Base-by-base conservation (phyloP, 2,888 invertebrate genomes). In the Ellobium chinense region DNA sequence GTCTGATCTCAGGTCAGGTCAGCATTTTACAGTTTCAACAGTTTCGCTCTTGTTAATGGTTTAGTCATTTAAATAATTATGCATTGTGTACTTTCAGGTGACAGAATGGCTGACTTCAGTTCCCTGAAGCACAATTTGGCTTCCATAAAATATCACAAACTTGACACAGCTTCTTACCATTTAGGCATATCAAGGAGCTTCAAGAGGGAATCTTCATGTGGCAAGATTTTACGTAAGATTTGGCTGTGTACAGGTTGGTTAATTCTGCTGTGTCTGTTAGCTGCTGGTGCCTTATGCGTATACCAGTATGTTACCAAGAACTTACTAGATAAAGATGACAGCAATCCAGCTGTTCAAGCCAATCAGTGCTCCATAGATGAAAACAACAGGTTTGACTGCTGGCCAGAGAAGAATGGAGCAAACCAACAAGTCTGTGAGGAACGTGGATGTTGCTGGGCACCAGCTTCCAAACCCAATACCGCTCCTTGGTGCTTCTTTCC, bases 401-500 rank as follows among this genome's bases (percentile, higher is more conserved):
- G 83, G 81, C 85, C 85, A 0, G 81, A 83, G 58, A 73, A 69
- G 34, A 18, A n/a, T 18, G 80, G 76, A 18, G 80, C 82, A 0
- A 78, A 79, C 18, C 62, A 82, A 77, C 24, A 74, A 14, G 9
- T 14, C 2, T 85, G 84, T 65, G 37, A 76, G 21, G 58, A 66
- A 2, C 78, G 85, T 27, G 85, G 83, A 4, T 83, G 83, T 54
- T 85, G 85, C 63, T 85, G 83, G 83, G 60, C 77, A 18, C 36
- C 58, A 5, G 31, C 27, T 4, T 9, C 74, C 1, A n/a, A 4
- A 24, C 65, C 75, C 1, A 21, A 66, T 4, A 76, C 77, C 2
- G 83, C 77, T 1, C 85, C 85, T 9, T 82, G 46, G 56, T 85
- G 85, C 63, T 85, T 76, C 77, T 85, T 73, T 58, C 81, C 85